Conservation (phyloP, 2,113 vertebrate genomes). For the Bombycilla garrulus region DNA sequence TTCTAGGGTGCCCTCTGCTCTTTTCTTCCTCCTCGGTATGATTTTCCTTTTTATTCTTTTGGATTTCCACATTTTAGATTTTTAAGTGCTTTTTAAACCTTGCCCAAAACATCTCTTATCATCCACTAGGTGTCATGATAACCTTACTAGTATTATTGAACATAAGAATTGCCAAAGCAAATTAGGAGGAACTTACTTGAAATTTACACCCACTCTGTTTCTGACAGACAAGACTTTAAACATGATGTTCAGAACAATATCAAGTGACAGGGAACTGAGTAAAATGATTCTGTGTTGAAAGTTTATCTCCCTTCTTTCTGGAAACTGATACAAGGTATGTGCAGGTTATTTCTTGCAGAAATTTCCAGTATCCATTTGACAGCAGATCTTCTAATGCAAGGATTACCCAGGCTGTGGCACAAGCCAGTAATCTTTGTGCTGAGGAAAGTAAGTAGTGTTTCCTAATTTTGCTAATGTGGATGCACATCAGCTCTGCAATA, state of each 20-base stretch:
- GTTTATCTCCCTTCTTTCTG: background rate
- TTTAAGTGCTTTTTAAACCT: background rate
- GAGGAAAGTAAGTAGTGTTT: background rate
- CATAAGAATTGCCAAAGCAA: background rate
- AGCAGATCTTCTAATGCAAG: background rate
- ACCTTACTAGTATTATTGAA: background rate
- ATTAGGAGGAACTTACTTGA: background rate
- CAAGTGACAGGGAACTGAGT: background rate
- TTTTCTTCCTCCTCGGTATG: background rate
- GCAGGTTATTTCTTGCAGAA: background rate
- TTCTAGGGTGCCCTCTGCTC: background rate
- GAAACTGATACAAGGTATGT: background rate
- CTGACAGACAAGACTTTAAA: background rate
- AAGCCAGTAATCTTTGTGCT: background rate
- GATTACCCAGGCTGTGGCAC: background rate
- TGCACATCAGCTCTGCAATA: background rate
- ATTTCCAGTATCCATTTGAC: background rate
- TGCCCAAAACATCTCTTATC: background rate
- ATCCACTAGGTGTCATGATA: conserved; percentile 44
- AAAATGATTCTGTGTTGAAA: background rate
- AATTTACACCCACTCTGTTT: background rate
- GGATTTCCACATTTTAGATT: background rate
- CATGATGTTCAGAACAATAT: background rate
- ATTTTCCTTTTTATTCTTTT: background rate
- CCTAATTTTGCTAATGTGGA: background rate